Conservation (phyloP, 2,888 invertebrate species). For the Scaptomyza parva region DNA sequence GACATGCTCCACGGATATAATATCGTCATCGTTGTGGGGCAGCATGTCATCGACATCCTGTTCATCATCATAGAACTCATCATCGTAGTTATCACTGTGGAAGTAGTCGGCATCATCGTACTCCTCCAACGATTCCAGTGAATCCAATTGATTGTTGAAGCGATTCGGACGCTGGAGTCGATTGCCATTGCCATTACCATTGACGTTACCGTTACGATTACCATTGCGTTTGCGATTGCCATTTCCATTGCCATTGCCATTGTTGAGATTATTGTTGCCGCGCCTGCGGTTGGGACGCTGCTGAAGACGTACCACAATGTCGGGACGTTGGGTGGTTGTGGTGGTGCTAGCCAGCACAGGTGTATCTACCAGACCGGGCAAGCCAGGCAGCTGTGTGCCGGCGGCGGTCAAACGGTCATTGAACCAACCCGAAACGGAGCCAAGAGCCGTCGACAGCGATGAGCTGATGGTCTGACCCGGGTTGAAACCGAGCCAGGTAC, state of each 20-base stretch:
- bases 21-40: slow-evolving; percentile 41
- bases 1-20: slow-evolving; percentile 40
- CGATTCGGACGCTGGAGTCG: slow-evolving; percentile 65
- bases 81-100: slow-evolving; percentile 54
- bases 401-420: slow-evolving; percentile 76
- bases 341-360: slow-evolving; percentile 65
- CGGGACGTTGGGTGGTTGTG: slow-evolving; percentile 69
- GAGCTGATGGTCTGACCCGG: slow-evolving; percentile 78
- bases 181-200: slow-evolving; percentile 51
- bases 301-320: slow-evolving; percentile 78
- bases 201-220: slow-evolving; percentile 52
- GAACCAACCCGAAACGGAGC: slow-evolving; percentile 82
- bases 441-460: slow-evolving; percentile 76
- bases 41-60: slow-evolving; percentile 46
- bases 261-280: slow-evolving; percentile 33
- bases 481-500: slow-evolving; percentile 72
- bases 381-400: slow-evolving; percentile 62
- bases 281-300: slow-evolving; percentile 66
- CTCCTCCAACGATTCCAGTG: slow-evolving; percentile 60
- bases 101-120: slow-evolving; percentile 66
- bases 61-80: slow-evolving; percentile 57
- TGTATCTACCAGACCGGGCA: slow-evolving; percentile 73
- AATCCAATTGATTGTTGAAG: slow-evolving; percentile 60
- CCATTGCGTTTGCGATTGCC: slow-evolving; percentile 36
- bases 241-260: slow-evolving; percentile 46